phyloP scores from a whole-genome alignment of 1,140 invertebrate genomes.

The Gonatopus flavifemur region DNA sequence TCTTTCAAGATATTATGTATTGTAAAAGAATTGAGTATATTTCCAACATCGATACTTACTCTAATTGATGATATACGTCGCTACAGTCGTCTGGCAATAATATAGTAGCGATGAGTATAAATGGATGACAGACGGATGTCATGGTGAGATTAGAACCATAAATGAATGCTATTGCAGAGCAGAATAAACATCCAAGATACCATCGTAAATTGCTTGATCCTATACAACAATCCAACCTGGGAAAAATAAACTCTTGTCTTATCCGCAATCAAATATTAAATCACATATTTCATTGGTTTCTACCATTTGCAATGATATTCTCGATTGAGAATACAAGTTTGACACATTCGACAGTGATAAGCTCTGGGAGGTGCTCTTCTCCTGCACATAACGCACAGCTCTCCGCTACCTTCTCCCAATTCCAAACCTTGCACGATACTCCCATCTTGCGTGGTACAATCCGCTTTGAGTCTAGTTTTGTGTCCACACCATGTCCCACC shows the following conservation, averaged over 20 bases:
- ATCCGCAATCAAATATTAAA: not conserved
- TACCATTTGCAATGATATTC: constrained; percentile 58
- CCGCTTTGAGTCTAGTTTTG: constrained; percentile 60
- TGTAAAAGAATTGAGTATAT: not conserved
- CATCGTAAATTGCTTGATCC: constrained; percentile 66
- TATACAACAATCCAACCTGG: constrained; percentile 74
- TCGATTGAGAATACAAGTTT: constrained; percentile 48
- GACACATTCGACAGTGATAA: constrained; percentile 50
- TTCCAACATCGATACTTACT: constrained; percentile 59
- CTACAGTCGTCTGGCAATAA: constrained; percentile 72
- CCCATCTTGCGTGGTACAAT: constrained; percentile 41
- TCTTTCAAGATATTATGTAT: not conserved
- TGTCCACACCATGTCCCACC: constrained; percentile 63
- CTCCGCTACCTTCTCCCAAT: constrained; percentile 48
- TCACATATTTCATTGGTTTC: not conserved
- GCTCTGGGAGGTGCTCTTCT: constrained; percentile 42
- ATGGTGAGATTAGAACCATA: constrained; percentile 71
- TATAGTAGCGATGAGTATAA: constrained; percentile 63
- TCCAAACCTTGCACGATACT: constrained; percentile 36
- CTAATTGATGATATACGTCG: constrained; percentile 68
- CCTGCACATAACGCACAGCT: constrained; percentile 48
- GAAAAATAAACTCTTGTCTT: constrained; percentile 16
- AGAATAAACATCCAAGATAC: constrained; percentile 64
- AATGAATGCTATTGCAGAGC: constrained; percentile 63
- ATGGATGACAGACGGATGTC: constrained; percentile 72